Conservation (phyloP, 2,888 invertebrate genomes). For the Theodoxus fluviatilis region DNA sequence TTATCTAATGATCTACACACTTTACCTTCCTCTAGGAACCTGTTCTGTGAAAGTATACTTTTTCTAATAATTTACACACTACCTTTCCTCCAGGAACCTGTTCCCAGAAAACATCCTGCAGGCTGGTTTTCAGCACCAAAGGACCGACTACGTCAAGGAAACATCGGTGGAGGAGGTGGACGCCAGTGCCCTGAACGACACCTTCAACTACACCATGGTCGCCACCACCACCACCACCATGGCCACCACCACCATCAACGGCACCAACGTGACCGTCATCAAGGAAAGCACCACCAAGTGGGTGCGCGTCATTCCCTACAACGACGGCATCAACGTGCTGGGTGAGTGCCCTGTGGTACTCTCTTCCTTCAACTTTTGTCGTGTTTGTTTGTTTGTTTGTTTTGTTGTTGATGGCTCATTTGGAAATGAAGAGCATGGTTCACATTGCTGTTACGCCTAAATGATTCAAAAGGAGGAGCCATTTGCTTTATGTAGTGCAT, state of each 20-base stretch:
- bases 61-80: background rate
- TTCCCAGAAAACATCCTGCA: slow-evolving; percentile 73
- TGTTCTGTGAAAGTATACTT: background rate
- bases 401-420: too few relatives aligned
- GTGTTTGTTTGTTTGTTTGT: too few relatives aligned
- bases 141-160: slow-evolving; percentile 67
- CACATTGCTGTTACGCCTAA: too few relatives aligned
- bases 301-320: slow-evolving; percentile 39
- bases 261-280: slow-evolving; percentile 33
- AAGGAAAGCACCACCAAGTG: slow-evolving; percentile 37
- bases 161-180: slow-evolving; percentile 21
- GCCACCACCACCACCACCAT: slow-evolving; percentile 32
- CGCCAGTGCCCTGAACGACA: slow-evolving; percentile 29
- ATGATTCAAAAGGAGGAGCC: too few relatives aligned
- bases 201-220: slow-evolving; percentile 34
- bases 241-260: slow-evolving; percentile 28
- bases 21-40: background rate
- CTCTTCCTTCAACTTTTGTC: background rate
- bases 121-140: slow-evolving; percentile 71
- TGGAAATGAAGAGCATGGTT: too few relatives aligned
- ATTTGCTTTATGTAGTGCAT: too few relatives aligned
- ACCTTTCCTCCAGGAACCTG: slow-evolving; percentile 51
- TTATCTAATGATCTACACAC: background rate
- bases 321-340: slow-evolving; percentile 74
- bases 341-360: slow-evolving; percentile 62